Conservation (phyloP, 2,113 vertebrate genomes). For the Ceyx cyanopectus region DNA sequence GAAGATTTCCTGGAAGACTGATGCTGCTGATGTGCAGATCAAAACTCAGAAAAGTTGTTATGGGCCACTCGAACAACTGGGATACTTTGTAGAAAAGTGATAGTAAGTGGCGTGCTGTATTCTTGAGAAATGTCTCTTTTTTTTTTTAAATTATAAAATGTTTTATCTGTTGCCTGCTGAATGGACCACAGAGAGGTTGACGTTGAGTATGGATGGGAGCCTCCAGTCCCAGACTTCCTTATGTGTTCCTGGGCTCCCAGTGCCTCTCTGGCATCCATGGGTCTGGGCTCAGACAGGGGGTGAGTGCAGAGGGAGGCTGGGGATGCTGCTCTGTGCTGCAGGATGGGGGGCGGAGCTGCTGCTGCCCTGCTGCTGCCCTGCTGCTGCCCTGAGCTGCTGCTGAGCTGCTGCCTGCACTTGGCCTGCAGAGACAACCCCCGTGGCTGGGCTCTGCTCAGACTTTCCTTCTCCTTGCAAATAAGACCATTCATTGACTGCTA, state of each 20-base stretch:
- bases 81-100: not conserved
- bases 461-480: not conserved
- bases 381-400: too few species aligned
- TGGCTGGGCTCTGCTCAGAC: not conserved
- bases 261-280: accelerated
- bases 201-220: not conserved
- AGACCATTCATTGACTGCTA: not conserved
- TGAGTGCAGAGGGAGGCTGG: not conserved
- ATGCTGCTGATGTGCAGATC: not conserved
- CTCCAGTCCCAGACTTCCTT: not conserved
- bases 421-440: not conserved
- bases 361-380: too few species aligned
- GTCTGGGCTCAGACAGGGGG: not conserved
- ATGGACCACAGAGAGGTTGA: not conserved
- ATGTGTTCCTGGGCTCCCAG: not conserved
- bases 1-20: not conserved
- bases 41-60: not conserved
- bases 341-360: not conserved
- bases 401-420: too few species aligned
- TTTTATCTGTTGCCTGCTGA: not conserved
- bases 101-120: not conserved
- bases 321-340: not conserved
- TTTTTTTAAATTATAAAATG: not conserved
- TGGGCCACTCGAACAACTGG: not conserved
- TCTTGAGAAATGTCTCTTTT: accelerated